Base-by-base conservation (phyloP, 2,797 vertebrate species). In the Cryptoblepharus egeriae region DNA sequence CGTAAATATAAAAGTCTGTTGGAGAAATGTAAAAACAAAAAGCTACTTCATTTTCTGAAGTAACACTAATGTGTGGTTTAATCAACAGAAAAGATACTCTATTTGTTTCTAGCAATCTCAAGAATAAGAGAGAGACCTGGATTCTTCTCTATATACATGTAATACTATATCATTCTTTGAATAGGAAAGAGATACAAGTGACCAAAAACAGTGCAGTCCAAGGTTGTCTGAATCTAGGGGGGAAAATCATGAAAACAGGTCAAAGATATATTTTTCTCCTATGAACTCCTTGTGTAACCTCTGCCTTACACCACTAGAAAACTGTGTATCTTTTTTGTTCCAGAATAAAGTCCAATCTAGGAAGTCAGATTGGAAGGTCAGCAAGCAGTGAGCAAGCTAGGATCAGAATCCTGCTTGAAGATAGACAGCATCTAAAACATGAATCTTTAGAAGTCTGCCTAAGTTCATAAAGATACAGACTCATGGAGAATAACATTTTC, bases 1-100 rank as follows among this genome's bases (percentile, higher is more conserved):
- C 0, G 98, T 99, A 92, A 99, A 99, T 89, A 99, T 98, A 91
- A 97, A 98, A 0, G 98, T 98, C 98, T 99, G 92, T 4, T 22
- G 68, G 37, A 89, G 94, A 96, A 55, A 95, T 73, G 89, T 70
- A 58, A 52, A 63, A 63, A 45, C 82, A 82, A 87, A 76, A 65
- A 42, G n/a, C 0, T 0, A 18, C 5, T 11, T 69, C 11, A 20
- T 4, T 45, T n/a, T 35, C 32, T 61, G 35, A 92, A 37, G 7
- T 26, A 12, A 55, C 12, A 32, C 26, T 22, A 37, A 24, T 52
- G 24, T 32, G 24, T 70, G 4, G 60, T 76, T 72, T 60, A 30
- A 10, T 69, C 24, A 4, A n/a, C 20, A 52, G 49, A 49, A 13
- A 72, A 13, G 68, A 39, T 9, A 49, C 42, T 49, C n/a, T 80